These are phyloP conservation scores for Gorsachius goisagi DNA, from an alignment of 2,113 vertebrate species.

Conservation along the genomic window DNA sequence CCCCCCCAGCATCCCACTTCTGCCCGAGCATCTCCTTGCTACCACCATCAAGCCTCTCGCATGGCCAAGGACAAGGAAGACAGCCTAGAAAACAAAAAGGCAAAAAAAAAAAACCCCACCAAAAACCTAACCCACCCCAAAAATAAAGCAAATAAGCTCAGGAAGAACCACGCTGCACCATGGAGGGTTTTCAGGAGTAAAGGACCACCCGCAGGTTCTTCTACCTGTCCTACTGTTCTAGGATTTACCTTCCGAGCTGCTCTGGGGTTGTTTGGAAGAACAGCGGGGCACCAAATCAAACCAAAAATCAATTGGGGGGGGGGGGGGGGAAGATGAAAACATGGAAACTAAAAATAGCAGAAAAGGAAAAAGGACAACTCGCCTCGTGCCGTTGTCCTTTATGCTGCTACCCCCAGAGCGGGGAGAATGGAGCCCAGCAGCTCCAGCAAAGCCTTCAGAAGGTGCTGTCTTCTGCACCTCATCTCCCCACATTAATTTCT, in stretches of 20 bases:
- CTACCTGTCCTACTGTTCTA: not conserved
- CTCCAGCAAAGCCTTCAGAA: not conserved
- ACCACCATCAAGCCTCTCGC: not conserved
- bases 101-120: not conserved
- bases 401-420: too few species aligned
- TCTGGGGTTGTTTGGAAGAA: not conserved
- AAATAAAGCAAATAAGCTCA: not conserved
- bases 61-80: not conserved
- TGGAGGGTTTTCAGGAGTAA: not conserved
- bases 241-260: not conserved
- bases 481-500: not conserved
- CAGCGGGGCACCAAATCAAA: not conserved
- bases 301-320: not conserved
- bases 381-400: rapidly evolving
- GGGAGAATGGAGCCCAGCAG: not conserved
- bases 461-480: not conserved
- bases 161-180: too few species aligned
- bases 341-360: not conserved
- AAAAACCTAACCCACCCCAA: not conserved
- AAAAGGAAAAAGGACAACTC: not conserved
- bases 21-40: not conserved
- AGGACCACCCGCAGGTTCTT: not conserved
- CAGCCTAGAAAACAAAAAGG: not conserved
- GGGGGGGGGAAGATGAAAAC: not conserved
- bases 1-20: not conserved